Evolutionary conservation across 2,113 vertebrate genomes (phyloP).

Genomic region (Stomatorhinus ivindoensis): DNA sequence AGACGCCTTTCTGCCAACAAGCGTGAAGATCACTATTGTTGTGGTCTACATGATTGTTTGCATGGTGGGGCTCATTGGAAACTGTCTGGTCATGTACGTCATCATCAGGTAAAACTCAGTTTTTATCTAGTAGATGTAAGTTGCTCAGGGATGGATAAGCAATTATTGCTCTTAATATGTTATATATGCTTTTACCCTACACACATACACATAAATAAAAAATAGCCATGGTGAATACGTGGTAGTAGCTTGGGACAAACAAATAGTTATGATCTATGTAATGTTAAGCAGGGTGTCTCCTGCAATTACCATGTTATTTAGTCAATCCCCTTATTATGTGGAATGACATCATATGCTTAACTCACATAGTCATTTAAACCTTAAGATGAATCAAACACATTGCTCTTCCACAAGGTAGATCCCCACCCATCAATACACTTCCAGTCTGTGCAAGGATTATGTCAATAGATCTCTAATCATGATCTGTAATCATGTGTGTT

Average conservation of each 20-base stretch:
- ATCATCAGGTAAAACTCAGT: conserved; percentile 78
- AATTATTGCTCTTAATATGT: background rate
- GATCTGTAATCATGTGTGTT: background rate
- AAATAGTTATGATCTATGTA: background rate
- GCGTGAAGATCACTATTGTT: conserved; percentile 86
- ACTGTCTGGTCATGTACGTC: conserved; percentile 97
- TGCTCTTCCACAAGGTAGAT: background rate
- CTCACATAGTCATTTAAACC: background rate
- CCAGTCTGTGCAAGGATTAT: background rate
- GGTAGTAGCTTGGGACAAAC: background rate
- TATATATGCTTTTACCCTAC: background rate
- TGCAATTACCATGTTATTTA: background rate
- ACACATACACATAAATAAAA: background rate
- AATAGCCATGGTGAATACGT: background rate
- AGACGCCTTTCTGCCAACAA: conserved; percentile 62
- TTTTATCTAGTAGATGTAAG: background rate
- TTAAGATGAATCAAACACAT: background rate
- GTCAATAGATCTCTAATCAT: background rate
- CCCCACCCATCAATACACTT: background rate
- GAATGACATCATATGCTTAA: background rate
- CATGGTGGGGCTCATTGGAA: conserved; percentile 86
- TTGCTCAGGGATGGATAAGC: background rate
- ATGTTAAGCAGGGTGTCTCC: background rate
- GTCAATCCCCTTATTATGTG: background rate
- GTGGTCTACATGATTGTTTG: conserved; percentile 92